A percentile compares a stretch with the other conserved stretches of the same genome.
These are phyloP conservation scores for Lutra lutra DNA, from an alignment of 2,797 vertebrate species.

Conservation along the genomic window DNA sequence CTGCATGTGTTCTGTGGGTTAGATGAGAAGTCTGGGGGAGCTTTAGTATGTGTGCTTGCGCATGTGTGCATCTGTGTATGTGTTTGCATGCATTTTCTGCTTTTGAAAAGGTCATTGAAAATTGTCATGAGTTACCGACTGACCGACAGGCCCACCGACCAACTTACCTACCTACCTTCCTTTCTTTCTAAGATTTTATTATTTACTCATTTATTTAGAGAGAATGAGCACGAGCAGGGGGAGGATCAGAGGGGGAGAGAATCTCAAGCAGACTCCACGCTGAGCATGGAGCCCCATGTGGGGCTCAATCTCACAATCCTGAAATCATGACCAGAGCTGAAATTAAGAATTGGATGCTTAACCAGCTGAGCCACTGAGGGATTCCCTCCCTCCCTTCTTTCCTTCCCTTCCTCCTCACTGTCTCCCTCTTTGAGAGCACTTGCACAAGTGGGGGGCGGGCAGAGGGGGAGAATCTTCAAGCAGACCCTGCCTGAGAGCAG, in stretches of 20 bases:
- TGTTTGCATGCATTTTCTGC: background rate
- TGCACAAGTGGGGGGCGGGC: background rate
- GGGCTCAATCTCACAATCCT: background rate
- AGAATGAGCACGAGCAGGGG: background rate
- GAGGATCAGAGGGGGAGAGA: background rate
- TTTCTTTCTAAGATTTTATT: background rate
- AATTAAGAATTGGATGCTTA: background rate
- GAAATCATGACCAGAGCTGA: background rate
- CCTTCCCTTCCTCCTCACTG: no score
- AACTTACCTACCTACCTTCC: background rate
- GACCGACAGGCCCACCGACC: background rate
- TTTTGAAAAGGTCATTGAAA: background rate
- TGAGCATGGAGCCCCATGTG: background rate
- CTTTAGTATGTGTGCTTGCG: background rate
- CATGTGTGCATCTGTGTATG: background rate
- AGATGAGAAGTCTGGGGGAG: background rate
- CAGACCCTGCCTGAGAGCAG: background rate
- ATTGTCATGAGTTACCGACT: background rate
- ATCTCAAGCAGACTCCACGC: background rate
- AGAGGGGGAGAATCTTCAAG: background rate
- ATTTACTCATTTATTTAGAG: background rate
- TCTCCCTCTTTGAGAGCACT: background rate
- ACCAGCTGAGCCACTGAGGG: background rate
- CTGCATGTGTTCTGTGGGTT: background rate
- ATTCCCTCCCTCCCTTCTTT: no score